Evolutionary conservation across 2,797 vertebrate genomes (phyloP), one percentile per base, ranked within the genome.

Genomic region (Cynopterus sphinx): DNA sequence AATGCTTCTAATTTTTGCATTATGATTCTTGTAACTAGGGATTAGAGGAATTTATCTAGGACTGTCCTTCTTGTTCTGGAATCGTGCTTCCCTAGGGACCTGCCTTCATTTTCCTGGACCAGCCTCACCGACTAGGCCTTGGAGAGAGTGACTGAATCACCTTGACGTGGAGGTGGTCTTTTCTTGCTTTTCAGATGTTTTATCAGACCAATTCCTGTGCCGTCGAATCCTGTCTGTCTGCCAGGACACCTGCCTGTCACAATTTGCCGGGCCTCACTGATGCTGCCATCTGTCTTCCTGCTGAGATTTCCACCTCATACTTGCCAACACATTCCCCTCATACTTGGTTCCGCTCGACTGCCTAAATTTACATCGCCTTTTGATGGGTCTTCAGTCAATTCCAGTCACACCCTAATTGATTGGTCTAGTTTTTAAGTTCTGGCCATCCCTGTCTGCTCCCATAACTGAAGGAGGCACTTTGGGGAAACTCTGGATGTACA

Each of bases 341-440:
- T 97, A 46, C 95, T 95, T 93, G 33, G 97, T 97, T 97, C 90
- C 26, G 41, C 96, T 97, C 53, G 46, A 81, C 90, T 88, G 96
- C 87, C 39, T 71, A 87, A 36, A 88, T 94, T 96, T 93, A 68
- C 90, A 78, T 71, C 19, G 93, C 87, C 90, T 82, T 97, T 97
- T 90, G 77, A 94, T 95, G 97, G 93, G 55, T 74, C 94, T 88
- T 95, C 96, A 68, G 95, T 96, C 43, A 28, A 79, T 96, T 96
- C 79, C 97, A 96, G 94, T 97, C 97, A 96, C 95, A 96, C 78
- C 46, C 94, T 97, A 97, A 95, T 95, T 93, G 97, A 95, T 96
- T 94, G 96, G 77, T 88, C 85, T 95, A 93, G 87, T 95, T 95
- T 97, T 91, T 79, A 87, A 92, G 59, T 85, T 90, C 92, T 78